phyloP scores from a whole-genome alignment of 1,140 invertebrate genomes.

The Sarcophaga peregrina region DNA sequence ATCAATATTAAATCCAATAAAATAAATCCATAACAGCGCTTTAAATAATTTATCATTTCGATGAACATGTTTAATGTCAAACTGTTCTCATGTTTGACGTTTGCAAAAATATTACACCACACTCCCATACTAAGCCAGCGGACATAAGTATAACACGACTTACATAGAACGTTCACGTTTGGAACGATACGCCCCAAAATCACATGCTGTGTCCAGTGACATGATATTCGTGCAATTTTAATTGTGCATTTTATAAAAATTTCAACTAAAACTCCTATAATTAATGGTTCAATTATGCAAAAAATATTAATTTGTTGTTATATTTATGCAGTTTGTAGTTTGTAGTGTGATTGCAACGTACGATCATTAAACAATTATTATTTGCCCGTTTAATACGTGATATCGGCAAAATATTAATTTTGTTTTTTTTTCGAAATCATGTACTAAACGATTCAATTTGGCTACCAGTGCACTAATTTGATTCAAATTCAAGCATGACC shows the following conservation, averaged over 20 bases:
- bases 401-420: too few species aligned
- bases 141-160: neutral
- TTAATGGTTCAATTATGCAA: neutral
- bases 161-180: neutral
- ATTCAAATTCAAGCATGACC: neutral
- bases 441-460: neutral
- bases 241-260: neutral
- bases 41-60: too few species aligned
- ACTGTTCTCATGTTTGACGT: too few species aligned
- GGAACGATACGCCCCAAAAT: slow-evolving; percentile 28
- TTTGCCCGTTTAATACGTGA: too few species aligned
- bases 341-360: too few species aligned
- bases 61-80: too few species aligned
- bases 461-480: neutral
- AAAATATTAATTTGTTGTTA: neutral
- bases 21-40: too few species aligned
- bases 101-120: neutral
- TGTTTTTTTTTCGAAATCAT: neutral
- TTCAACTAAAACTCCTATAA: too few species aligned
- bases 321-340: too few species aligned
- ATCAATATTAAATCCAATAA: too few species aligned
- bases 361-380: too few species aligned
- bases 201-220: slow-evolving; percentile 23
- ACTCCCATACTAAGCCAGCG: neutral
- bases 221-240: slow-evolving; percentile 36